Base-by-base conservation (phyloP, 2,888 invertebrate genomes). In the Drymonia ruficornis region DNA sequence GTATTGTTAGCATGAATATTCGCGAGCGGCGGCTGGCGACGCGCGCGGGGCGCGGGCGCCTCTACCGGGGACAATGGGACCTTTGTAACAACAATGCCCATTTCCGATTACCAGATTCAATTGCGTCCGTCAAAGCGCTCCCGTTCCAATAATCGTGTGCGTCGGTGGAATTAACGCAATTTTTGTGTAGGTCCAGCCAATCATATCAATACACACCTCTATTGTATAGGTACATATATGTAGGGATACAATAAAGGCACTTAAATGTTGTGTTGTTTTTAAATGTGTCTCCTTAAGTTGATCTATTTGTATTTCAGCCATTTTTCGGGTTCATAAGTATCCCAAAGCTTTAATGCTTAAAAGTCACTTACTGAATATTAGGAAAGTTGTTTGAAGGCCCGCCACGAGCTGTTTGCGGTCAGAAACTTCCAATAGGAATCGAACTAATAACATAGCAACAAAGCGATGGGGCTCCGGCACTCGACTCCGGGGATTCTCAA, bases 101-200 rank as follows among this genome's bases (percentile, higher is more conserved):
- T 91, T 91, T 91, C 92, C 91, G 91, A 91, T 91, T 91, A 91
- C 89, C 87, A 90, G 91, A 90, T 90, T 91, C 87, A 87, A 91
- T 86, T 83, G 90, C 76, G 84, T 76, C 81, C 79, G 82, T 86
- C 88, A 90, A 84, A 87, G 84, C 82, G 79, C 72, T 78, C 66
- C 61, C 74, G 76, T 81, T 81, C 76, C 82, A 84, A 86, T 86
- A 84, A 83, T 80, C 81, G 79, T 59, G 79, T 58, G 65, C 64
- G 67, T 62, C 65, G 70, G 77, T 72, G 68, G 60, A 56, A 61
- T 65, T 55, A 63, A 55, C 9, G n/a, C 49, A 38, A 51, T 58
- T 61, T 69, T 2, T 2, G 23, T 56, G 50, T 16, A n/a, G 36
- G 45, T 50, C 42, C 43, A 16, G 38, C n/a, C 38, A 38, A 38